Conservation (phyloP, 2,797 vertebrate species). For the Nyctalus aviator region DNA sequence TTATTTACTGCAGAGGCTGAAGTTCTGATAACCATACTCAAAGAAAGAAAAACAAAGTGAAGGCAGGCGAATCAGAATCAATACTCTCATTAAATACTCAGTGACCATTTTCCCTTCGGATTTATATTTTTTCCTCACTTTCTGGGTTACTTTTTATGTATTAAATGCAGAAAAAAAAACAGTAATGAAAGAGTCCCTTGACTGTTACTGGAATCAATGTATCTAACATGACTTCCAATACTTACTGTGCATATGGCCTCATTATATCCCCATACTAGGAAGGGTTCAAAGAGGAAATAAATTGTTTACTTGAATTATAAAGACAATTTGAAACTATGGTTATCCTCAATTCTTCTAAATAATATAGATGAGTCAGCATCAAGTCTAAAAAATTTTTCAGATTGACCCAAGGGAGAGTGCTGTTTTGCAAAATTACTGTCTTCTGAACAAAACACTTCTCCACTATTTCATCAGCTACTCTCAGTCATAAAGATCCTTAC, state of each 20-base stretch:
- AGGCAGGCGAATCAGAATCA: conserved; percentile 44
- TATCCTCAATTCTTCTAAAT: background rate
- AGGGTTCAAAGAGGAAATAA: background rate
- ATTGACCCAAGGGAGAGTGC: background rate
- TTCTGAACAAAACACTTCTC: background rate
- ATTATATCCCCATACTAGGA: background rate
- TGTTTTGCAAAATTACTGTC: conserved; percentile 7
- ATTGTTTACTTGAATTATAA: conserved; percentile 32
- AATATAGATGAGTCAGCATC: conserved; percentile 23
- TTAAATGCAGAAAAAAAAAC: conserved; percentile 67
- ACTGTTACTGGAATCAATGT: conserved; percentile 59
- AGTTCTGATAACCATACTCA: conserved; percentile 13
- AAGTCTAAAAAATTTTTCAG: background rate
- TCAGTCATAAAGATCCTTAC: background rate
- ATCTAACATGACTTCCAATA: conserved; percentile 61
- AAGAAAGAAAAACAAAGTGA: conserved; percentile 27
- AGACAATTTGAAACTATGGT: background rate
- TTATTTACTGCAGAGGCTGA: conserved; percentile 17
- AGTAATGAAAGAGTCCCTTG: conserved; percentile 63
- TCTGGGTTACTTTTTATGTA: conserved; percentile 41
- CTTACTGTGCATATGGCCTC: background rate
- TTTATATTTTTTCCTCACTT: conserved; percentile 63
- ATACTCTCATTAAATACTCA: conserved; percentile 71
- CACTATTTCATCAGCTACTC: background rate
- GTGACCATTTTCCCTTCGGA: conserved; percentile 27